A percentile compares a stretch with the other conserved stretches of the same genome.
These are phyloP conservation scores for Nemopilema nomurai DNA, from an alignment of 30 jellyfish, hydroid and myxozoan species.

Conservation along the genomic window DNA sequence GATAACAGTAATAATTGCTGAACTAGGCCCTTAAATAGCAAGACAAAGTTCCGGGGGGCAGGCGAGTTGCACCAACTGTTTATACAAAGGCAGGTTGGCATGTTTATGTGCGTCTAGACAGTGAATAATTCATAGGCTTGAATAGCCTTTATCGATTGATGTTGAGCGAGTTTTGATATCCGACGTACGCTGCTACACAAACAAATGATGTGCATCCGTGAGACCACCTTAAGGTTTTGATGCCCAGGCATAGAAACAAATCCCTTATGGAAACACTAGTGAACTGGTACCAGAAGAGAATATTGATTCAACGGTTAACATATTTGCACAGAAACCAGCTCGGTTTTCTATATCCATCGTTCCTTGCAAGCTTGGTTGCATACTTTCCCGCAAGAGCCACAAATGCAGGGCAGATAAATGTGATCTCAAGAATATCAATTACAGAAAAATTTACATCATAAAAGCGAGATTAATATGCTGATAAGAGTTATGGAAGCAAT, in stretches of 20 bases:
- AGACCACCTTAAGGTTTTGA: not conserved
- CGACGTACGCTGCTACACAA: no score
- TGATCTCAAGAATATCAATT: no score
- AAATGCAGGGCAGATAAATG: no score
- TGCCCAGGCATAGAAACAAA: not conserved
- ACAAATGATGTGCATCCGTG: not conserved
- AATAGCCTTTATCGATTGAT: not conserved
- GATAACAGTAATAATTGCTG: no score
- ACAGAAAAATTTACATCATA: no score
- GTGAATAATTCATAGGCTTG: conserved; percentile 36
- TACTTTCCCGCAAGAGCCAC: no score
- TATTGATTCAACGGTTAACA: not conserved
- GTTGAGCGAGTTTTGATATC: no score
- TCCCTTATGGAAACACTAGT: not conserved
- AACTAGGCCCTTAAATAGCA: no score
- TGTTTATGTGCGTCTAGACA: conserved; percentile 32
- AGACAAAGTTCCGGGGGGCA: not conserved
- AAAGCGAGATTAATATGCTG: no score
- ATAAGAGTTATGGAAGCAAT: no score
- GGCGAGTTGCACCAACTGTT: no score
- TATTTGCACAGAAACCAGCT: not conserved
- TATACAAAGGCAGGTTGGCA: not conserved
- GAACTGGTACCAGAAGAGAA: not conserved
- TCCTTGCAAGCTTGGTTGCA: not conserved
- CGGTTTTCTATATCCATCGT: not conserved